A percentile compares a stretch with the other conserved stretches of the same genome.
Evolutionary conservation across 2,888 invertebrate species (phyloP).

Genomic region (Drosophila birchii): DNA sequence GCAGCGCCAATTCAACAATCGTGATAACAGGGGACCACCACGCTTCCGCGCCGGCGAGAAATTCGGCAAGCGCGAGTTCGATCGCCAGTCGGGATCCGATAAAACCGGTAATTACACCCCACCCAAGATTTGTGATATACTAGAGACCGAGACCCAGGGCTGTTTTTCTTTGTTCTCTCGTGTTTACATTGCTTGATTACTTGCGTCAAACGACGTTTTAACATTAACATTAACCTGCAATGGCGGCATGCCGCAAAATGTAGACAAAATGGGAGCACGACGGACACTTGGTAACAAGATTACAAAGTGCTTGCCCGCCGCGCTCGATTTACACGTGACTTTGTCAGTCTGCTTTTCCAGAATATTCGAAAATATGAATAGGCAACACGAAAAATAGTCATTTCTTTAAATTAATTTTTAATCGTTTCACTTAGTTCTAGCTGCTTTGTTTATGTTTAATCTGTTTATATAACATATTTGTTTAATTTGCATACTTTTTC

Average conservation of each 20-base stretch:
- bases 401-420: background rate
- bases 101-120: conserved; percentile 89
- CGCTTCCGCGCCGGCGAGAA: conserved; percentile 84
- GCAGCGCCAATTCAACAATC: conserved; percentile 83
- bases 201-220: background rate
- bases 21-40: conserved; percentile 84
- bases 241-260: conserved; percentile 12
- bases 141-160: background rate
- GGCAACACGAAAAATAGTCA: too few species aligned
- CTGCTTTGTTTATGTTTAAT: background rate
- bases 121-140: background rate
- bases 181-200: conserved; percentile 14
- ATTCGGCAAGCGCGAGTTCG: conserved; percentile 95
- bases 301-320: conserved; percentile 8
- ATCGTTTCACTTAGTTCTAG: background rate
- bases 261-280: background rate
- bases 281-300: conserved; percentile 10
- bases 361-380: conserved; percentile 2
- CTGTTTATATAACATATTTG: background rate
- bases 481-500: background rate
- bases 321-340: conserved; percentile 1
- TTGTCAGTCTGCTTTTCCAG: background rate
- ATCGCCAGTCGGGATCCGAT: conserved; percentile 97
- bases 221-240: conserved; percentile 5
- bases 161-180: conserved; percentile 20